These are phyloP conservation scores for Mustela nigripes DNA, from an alignment of 2,113 vertebrate species.

Conservation along the genomic window DNA sequence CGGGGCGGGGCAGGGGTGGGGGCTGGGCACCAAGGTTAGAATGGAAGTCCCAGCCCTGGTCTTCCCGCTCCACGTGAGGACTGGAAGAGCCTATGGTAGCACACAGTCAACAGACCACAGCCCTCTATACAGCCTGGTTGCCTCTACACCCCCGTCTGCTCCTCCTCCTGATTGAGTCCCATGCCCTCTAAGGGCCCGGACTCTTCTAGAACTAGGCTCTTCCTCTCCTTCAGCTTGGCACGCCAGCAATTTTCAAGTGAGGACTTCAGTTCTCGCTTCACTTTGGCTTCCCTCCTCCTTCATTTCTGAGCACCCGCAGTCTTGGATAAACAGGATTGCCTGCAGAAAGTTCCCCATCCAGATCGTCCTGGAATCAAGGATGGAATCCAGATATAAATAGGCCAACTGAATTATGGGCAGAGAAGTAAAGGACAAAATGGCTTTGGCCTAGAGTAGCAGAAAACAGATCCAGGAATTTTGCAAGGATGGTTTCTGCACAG, in stretches of 20 bases:
- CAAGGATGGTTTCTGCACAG: neutral
- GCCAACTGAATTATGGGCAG: neutral
- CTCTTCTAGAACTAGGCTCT: neutral
- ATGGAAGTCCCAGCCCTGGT: neutral
- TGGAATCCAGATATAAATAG: neutral
- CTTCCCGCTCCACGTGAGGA: neutral
- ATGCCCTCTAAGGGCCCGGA: neutral
- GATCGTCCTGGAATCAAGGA: neutral
- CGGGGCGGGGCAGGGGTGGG: accelerated
- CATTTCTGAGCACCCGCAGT: neutral
- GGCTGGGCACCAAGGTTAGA: neutral
- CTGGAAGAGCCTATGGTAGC: neutral
- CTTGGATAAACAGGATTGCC: neutral
- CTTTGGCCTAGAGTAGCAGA: neutral
- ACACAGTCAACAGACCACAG: neutral
- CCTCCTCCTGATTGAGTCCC: neutral
- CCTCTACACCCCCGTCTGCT: neutral
- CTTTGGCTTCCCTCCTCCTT: neutral
- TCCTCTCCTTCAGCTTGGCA: neutral
- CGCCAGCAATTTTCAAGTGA: neutral
- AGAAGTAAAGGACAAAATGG: constrained; percentile 4
- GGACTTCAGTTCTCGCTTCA: neutral
- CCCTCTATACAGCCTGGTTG: no score
- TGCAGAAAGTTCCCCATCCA: neutral
- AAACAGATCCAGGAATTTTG: constrained; percentile 24